These are phyloP conservation scores for Helarctos malayanus DNA, from an alignment of 2,797 vertebrate species.

Conservation along the genomic window DNA sequence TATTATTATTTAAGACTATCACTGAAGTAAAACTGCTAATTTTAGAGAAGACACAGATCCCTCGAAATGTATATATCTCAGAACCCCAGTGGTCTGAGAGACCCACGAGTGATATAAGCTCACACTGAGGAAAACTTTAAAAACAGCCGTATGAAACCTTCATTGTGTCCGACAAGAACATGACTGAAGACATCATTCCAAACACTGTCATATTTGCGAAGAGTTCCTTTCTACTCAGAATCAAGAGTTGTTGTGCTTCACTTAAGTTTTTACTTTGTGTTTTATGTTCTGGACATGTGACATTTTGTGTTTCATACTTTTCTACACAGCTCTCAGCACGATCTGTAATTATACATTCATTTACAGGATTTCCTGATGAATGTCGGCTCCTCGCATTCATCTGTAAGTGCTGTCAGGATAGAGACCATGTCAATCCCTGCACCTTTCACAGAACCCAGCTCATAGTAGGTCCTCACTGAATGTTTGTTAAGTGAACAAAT, in stretches of 20 bases:
- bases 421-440: neutral
- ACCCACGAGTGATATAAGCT: neutral
- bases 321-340: neutral
- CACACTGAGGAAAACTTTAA: neutral
- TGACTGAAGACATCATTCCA: neutral
- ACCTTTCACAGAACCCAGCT: neutral
- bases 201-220: neutral
- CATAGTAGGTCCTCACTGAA: neutral
- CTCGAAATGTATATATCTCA: neutral
- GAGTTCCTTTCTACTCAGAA: constrained; percentile 7
- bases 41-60: constrained; percentile 39
- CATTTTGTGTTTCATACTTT: neutral
- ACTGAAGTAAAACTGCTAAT: neutral
- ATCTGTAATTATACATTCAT: neutral
- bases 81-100: neutral
- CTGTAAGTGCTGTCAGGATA: neutral
- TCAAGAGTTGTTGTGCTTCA: constrained; percentile 23
- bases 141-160: neutral
- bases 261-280: neutral
- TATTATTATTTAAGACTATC: constrained; percentile 12
- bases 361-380: neutral
- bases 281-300: neutral
- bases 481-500: constrained; percentile 15
- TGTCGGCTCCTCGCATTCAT: neutral
- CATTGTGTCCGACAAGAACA: neutral